Base-by-base conservation (phyloP, 1,140 invertebrate species). In the Ctenoplectra terminalis region DNA sequence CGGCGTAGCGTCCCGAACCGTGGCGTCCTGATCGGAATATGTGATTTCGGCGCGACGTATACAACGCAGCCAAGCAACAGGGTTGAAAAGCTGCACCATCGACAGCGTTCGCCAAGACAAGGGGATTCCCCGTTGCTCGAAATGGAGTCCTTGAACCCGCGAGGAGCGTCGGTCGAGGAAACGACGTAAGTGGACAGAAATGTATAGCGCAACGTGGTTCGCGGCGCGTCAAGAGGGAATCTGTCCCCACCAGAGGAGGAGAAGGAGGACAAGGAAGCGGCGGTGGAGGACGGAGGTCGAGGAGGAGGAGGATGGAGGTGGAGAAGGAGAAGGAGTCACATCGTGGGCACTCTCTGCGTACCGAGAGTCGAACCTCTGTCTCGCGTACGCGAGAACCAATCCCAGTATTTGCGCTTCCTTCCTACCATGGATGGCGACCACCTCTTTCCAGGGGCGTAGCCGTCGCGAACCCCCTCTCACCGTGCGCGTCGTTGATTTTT, bases 371-470 rank as follows among this genome's bases (percentile, higher is more conserved):
- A 76, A 90, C 82, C 87, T 89, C 88, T 90, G 86, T 90, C 86
- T 82, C 86, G 91, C 82, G 88, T 87, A 90, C 91, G 90, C 87
- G 92, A 91, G 92, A 93, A 91, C 92, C 92, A 93, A 93, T 93
- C 92, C 92, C 90, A 90, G 91, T 92, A 93, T 92, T 93, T 93
- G 92, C 90, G 90, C 92, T 93, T 93, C 92, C 92, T 92, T 92
- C 92, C 92, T 92, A 92, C 91, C 90, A 90, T 84, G 90, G 89
- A 93, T 93, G 89, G 92, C 92, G 91, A 91, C 92, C 92, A 92
- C 92, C 92, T 93, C 92, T 92, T 92, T 90, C 83, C 92, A 93
- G 91, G 92, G 92, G 92, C 92, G 91, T 93, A 92, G 90, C 91
- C 92, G 87, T 89, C 83, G 85, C 89, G 86, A 88, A 85, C 86